Evolutionary conservation across 35 echinoderm and acorn worm genomes (phyloP), one percentile per base, ranked within the genome.

Genomic region (Strongylocentrotus purpuratus): DNA sequence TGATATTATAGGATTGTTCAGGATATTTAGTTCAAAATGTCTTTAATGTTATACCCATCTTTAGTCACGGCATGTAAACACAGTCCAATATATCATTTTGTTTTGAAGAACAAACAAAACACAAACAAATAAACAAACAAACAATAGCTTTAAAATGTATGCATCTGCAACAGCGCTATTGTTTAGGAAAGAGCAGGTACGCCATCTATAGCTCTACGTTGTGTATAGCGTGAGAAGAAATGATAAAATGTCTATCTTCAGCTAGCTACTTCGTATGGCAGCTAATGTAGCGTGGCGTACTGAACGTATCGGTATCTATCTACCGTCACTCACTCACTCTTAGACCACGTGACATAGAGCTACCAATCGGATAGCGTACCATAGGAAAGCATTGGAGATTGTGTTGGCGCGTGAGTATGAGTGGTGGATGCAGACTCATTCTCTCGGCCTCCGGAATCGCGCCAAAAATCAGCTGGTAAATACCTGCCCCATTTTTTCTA

Each of bases 391-490:
- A 78, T 78, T 78, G 65, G 65, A 78, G 65, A 78, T 7, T 28
- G 65, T 7, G 65, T 78, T 78, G 65, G 65, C 65, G 65, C 65
- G 65, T n/a, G 65, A 78, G 65, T 78, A 78, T 78, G 65, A 78
- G 65, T 78, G 65, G 65, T 78, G 25, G 65, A 78, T 78, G 65
- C 20, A n/a, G 65, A 7, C 65, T n/a, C 65, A 78, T 78, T 28
- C 65, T 78, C 65, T 18, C 28, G 1, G 65, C 65, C 22, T 31
- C 22, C 65, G 22, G 65, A 78, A 78, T 78, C 20, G 25, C 20
- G 65, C 65, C 25, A 71, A 71, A 71, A 71, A 71, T 71, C 61
- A 20, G 20, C 61, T 78, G 65, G 65, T 78, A 78, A 78, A 78
- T 78, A 22, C 22, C 65, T 78, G 65, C 65, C 65, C 65, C 65